These are phyloP conservation scores for Cerceris ruficornis DNA, from an alignment of 2,888 invertebrate species.

Conservation along the genomic window DNA sequence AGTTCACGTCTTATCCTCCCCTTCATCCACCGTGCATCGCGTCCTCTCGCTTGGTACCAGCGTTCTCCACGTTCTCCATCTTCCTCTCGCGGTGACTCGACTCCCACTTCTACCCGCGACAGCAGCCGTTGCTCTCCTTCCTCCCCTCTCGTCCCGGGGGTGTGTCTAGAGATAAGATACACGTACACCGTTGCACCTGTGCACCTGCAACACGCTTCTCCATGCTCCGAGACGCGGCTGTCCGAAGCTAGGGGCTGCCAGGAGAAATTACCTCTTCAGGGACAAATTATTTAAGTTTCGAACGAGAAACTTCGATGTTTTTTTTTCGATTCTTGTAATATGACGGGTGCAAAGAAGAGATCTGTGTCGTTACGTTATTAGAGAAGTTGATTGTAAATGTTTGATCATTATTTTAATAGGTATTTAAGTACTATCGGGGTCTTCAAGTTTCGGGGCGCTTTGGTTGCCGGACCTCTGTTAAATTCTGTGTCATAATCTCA, in stretches of 20 bases:
- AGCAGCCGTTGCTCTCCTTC: constrained; percentile 35
- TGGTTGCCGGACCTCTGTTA: no score
- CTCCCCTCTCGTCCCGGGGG: constrained; percentile 55
- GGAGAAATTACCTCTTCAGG: constrained; percentile 21
- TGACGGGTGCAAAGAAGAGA: no score
- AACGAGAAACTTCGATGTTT: no score
- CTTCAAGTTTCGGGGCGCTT: no score
- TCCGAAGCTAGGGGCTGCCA: constrained; percentile 12
- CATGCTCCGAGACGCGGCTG: constrained; percentile 4
- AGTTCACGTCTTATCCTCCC: neutral
- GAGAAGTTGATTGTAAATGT: no score
- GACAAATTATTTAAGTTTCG: no score
- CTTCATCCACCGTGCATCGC: neutral
- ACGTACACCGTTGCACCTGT: constrained; percentile 55
- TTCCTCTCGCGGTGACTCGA: constrained; percentile 20
- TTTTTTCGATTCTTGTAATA: no score
- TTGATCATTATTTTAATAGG: no score
- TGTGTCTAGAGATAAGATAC: constrained; percentile 68
- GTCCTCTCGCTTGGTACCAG: constrained; percentile 20
- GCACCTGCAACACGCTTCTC: constrained; percentile 45
- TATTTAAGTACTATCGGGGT: no score
- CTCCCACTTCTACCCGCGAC: constrained; percentile 33
- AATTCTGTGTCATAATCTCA: no score
- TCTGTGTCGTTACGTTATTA: no score
- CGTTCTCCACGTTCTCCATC: constrained; percentile 13